Base-by-base conservation (phyloP, 2,797 vertebrate genomes). In the Danionella dracula region DNA sequence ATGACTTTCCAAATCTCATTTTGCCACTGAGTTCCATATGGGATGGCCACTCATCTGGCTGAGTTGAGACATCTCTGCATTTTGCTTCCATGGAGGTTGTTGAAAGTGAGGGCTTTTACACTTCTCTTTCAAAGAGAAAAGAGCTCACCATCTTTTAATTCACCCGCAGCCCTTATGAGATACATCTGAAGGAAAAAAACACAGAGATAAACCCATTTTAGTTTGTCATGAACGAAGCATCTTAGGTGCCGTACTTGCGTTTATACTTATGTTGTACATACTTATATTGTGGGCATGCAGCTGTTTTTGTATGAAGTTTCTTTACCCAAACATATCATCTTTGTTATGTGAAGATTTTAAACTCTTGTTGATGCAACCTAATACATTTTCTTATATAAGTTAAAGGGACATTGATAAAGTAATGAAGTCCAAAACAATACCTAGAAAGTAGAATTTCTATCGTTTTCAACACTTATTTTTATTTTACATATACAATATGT, bases 111-210 rank as follows among this genome's bases (percentile, higher is more conserved):
- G 41, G 51, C 32, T 66, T 48, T 66, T 38, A 23, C 34, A 44
- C 17, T 27, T 17, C 29, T 46, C 37, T 29, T 20, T 17, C 21
- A 20, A 53, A 62, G 15, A 13, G 10, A 45, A 53, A 44, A 58
- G 40, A 48, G 21, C 38, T 69, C 44, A 59, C 37, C 41, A 49
- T 40, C 5, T 67, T 66, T 59, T 34, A 48, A 63, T 68, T 53
- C 41, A 53, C 32, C 20, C 31, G 44, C n/a, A 6, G 10, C 60
- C 53, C 13, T 64, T 38, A 45, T 21, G 64, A 11, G 16, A 17
- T 35, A 13, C 3, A 41, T 9, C 19, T 32, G 1, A 35, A 20
- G 20, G 34, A 45, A 9, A 31, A 10, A 9, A 8, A 32, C 20
- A 13, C 20, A 4, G 10, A 29, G 45, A 40, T 40, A 21, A 7